A percentile compares a stretch with the other conserved stretches of the same genome.
Evolutionary conservation across 2,113 vertebrate species (phyloP).

Genomic region (Mirounga angustirostris): DNA sequence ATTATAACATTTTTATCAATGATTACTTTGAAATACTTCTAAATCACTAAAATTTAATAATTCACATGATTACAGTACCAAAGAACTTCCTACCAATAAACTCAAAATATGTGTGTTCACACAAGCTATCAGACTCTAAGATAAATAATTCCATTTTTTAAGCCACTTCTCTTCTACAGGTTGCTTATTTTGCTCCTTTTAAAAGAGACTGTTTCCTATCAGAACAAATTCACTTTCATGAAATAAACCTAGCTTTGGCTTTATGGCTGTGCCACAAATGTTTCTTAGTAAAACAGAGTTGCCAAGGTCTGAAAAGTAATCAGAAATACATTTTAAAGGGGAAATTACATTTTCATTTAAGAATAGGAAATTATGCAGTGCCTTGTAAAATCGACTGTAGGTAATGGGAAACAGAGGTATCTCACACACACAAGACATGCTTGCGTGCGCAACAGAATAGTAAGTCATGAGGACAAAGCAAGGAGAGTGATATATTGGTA

Average conservation of each 20-base stretch:
- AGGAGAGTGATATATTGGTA: slow-evolving; percentile 58
- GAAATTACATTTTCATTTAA: slow-evolving; percentile 82
- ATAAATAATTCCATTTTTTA: slow-evolving; percentile 22
- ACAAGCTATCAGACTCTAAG: slow-evolving; percentile 23
- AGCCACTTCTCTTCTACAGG: slow-evolving; percentile 54
- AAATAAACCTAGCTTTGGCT: slow-evolving; percentile 70
- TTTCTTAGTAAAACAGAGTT: slow-evolving; percentile 78
- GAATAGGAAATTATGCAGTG: slow-evolving; percentile 79
- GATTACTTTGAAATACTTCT: slow-evolving; percentile 56
- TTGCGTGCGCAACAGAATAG: slow-evolving; percentile 18
- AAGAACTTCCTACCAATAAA: slow-evolving; percentile 37
- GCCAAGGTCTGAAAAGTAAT: slow-evolving; percentile 74
- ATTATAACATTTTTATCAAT: slow-evolving; percentile 37
- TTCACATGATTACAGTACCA: slow-evolving; percentile 15
- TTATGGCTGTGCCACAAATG: slow-evolving; percentile 64
- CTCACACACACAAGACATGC: slow-evolving; percentile 21
- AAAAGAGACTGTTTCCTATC: slow-evolving; percentile 25
- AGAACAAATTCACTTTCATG: slow-evolving; percentile 64
- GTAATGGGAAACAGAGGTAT: slow-evolving; percentile 78
- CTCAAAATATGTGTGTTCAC: not conserved
- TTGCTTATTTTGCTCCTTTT: slow-evolving; percentile 63
- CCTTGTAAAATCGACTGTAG: slow-evolving; percentile 76
- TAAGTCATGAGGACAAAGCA: slow-evolving; percentile 74
- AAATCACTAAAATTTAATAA: slow-evolving; percentile 67
- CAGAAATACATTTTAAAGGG: slow-evolving; percentile 78